Conservation (phyloP, 2,888 invertebrate species). For the Endomychus coccineus region DNA sequence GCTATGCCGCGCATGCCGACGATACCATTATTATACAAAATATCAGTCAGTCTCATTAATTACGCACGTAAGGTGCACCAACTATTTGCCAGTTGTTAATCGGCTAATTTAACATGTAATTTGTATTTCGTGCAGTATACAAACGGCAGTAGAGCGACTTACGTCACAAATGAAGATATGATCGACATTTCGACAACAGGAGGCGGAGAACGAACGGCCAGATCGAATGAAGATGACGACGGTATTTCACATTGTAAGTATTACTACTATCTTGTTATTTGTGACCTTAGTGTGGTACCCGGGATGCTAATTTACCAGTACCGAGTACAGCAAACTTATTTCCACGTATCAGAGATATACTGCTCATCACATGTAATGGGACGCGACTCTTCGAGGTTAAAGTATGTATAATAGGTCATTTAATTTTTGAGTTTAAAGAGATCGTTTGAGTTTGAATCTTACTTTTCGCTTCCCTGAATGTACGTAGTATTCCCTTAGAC, state of each 20-base stretch:
- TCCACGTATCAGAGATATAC: too few species aligned
- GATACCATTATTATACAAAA: not conserved
- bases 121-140: conserved; percentile 17
- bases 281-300: not conserved
- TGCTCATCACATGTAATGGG: too few species aligned
- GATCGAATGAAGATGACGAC: conserved; percentile 37
- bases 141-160: conserved; percentile 36
- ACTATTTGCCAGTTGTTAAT: too few species aligned
- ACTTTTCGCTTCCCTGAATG: too few species aligned
- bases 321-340: too few species aligned
- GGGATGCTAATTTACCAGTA: conserved; percentile 15
- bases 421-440: too few species aligned
- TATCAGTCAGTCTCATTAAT: not conserved
- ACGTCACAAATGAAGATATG: conserved; percentile 57
- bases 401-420: too few species aligned
- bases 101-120: not conserved
- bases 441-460: too few species aligned
- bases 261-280: not conserved
- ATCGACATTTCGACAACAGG: conserved; percentile 56
- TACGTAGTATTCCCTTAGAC: too few species aligned
- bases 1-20: too few species aligned
- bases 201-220: conserved; percentile 29
- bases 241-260: conserved; percentile 40
- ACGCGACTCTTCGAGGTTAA: too few species aligned
- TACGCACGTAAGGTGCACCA: too few species aligned